Percentiles rank a stretch among this genome's conserved stretches.
Conservation (phyloP, 2,797 vertebrate species). For the Sebastes baramenuke region DNA sequence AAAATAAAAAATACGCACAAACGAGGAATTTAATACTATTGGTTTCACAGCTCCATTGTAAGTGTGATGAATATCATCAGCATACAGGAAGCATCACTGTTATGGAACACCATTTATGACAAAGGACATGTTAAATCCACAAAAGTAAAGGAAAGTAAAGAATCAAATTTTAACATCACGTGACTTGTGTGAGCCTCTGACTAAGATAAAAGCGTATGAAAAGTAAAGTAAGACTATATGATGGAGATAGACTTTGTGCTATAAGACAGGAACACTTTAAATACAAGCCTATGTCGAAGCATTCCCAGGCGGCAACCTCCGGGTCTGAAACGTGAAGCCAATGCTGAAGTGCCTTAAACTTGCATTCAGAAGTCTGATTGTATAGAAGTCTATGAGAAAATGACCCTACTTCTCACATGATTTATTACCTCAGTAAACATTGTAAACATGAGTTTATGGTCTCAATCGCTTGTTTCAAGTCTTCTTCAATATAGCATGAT, state of each 20-base stretch:
- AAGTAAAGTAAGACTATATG: background rate
- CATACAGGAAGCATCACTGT: background rate
- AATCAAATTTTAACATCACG: background rate
- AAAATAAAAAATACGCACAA: background rate
- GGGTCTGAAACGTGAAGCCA: background rate
- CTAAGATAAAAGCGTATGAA: background rate
- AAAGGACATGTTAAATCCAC: background rate
- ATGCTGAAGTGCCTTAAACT: background rate
- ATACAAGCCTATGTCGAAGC: background rate
- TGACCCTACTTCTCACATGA: too few species aligned
- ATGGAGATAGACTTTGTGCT: background rate
- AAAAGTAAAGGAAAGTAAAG: background rate
- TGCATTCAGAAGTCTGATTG: too few species aligned
- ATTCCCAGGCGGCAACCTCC: background rate
- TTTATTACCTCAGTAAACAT: too few species aligned
- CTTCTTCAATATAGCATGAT: too few species aligned
- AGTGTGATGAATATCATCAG: slow-evolving; percentile 1
- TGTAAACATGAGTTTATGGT: too few species aligned
- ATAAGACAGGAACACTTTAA: background rate
- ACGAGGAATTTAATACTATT: background rate
- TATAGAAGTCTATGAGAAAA: too few species aligned
- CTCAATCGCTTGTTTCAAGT: too few species aligned
- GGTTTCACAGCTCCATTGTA: background rate
- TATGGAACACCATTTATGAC: background rate
- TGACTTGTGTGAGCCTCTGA: background rate